These are phyloP conservation scores for Onychomys leucogaster DNA, from an alignment of 2,797 vertebrate species.

Conservation along the genomic window DNA sequence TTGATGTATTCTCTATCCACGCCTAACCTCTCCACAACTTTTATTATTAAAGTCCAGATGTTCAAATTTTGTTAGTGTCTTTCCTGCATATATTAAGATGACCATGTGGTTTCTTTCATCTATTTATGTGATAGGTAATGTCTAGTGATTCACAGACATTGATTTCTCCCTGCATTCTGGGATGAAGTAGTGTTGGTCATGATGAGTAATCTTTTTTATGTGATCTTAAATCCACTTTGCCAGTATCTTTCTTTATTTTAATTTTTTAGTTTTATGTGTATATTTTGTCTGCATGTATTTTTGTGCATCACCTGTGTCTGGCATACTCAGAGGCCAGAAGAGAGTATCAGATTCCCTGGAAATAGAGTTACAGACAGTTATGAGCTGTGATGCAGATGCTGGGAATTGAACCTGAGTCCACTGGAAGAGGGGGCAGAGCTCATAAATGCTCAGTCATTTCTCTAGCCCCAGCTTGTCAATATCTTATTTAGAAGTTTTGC, in stretches of 20 bases:
- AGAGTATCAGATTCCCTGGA: neutral
- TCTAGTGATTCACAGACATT: neutral
- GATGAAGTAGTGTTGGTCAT: neutral
- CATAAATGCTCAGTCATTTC: neutral
- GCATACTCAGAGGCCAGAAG: neutral
- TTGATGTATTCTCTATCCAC: neutral
- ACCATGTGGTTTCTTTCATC: neutral
- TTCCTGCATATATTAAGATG: neutral
- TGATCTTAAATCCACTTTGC: neutral
- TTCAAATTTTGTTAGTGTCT: neutral
- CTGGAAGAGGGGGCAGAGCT: neutral
- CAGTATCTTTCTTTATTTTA: neutral
- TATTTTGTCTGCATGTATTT: neutral
- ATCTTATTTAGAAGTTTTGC: neutral
- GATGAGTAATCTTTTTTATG: neutral
- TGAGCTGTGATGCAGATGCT: neutral
- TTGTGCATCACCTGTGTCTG: neutral
- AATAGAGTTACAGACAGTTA: neutral
- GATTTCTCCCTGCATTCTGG: neutral
- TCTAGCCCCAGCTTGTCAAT: neutral
- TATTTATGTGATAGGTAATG: neutral
- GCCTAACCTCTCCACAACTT: neutral
- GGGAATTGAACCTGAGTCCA: neutral
- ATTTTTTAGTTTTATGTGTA: neutral
- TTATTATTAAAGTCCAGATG: neutral